phyloP scores from a whole-genome alignment of 2,797 vertebrate genomes.

The Cirrhinus mrigala region DNA sequence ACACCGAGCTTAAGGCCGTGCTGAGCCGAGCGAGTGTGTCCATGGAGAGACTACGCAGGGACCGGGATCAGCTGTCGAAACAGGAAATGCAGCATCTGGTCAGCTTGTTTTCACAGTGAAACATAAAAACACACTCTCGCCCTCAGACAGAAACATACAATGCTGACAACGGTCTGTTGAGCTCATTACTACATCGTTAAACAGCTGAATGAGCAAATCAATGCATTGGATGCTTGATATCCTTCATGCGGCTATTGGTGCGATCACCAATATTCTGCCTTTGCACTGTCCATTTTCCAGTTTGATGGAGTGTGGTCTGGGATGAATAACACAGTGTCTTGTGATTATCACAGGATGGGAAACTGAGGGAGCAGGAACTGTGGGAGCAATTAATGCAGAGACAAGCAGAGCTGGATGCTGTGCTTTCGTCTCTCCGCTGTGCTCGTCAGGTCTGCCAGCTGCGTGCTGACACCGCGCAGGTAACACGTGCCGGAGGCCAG shows the following conservation, averaged over 20 bases:
- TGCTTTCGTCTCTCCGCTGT: slow-evolving; percentile 76
- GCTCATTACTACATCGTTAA: slow-evolving; percentile 25
- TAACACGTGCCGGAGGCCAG: slow-evolving; percentile 58
- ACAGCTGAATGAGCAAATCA: slow-evolving; percentile 38
- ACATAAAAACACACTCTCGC: background rate
- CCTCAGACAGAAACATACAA: background rate
- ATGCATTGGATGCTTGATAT: slow-evolving; percentile 9
- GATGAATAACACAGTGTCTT: slow-evolving; percentile 48
- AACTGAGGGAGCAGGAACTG: slow-evolving; percentile 74
- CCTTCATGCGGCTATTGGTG: background rate
- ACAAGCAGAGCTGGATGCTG: slow-evolving; percentile 76
- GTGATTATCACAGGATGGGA: slow-evolving; percentile 70
- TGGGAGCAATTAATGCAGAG: slow-evolving; percentile 75
- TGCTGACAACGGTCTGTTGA: background rate
- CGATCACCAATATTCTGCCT: slow-evolving; percentile 10
- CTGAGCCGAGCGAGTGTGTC: slow-evolving; percentile 80
- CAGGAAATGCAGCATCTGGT: slow-evolving; percentile 66
- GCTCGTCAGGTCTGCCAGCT: slow-evolving; percentile 76
- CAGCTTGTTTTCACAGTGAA: slow-evolving; percentile 11
- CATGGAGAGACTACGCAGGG: slow-evolving; percentile 75
- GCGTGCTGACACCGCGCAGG: slow-evolving; percentile 80
- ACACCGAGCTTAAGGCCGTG: slow-evolving; percentile 72
- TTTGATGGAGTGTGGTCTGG: slow-evolving; percentile 34
- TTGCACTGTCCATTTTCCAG: slow-evolving; percentile 15
- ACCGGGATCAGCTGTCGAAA: slow-evolving; percentile 68